A percentile compares a stretch with the other conserved stretches of the same genome.
Evolutionary conservation across 2,113 vertebrate genomes (phyloP).

Genomic region (Sturnira hondurensis): DNA sequence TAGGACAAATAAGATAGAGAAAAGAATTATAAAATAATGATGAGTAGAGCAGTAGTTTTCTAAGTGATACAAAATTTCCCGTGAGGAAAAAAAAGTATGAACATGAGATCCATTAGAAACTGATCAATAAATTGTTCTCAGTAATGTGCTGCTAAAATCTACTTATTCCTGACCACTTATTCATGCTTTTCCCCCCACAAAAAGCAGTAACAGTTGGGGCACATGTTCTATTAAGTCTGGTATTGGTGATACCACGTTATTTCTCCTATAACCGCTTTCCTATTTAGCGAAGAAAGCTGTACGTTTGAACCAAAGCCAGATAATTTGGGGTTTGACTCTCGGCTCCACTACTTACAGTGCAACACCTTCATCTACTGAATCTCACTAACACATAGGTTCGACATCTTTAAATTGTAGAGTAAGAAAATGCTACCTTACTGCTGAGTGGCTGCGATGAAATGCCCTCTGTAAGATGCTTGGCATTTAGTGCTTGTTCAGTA

Average conservation of each 20-base stretch:
- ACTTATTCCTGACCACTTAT: slow-evolving; percentile 7
- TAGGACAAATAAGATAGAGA: background rate
- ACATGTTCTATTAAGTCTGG: background rate
- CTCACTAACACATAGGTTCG: background rate
- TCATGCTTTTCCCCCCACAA: background rate
- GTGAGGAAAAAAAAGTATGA: background rate
- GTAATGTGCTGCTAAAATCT: slow-evolving; percentile 34
- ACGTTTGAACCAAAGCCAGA: background rate
- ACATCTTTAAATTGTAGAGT: background rate
- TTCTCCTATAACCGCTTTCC: background rate
- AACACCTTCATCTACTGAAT: background rate
- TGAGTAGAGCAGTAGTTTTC: background rate
- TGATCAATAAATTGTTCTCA: slow-evolving; percentile 56
- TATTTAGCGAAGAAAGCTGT: background rate
- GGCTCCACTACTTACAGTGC: background rate
- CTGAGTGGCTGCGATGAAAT: background rate
- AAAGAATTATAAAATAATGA: background rate
- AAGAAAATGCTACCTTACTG: background rate
- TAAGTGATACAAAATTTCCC: slow-evolving; percentile 21
- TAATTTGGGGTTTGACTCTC: background rate
- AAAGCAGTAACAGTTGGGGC: background rate
- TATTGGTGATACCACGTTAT: background rate
- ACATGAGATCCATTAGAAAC: slow-evolving; percentile 44
- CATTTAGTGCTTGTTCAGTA: background rate
- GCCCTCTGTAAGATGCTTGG: background rate